Base-by-base conservation (phyloP, 1,140 invertebrate genomes). In the Heliconius nattereri region DNA sequence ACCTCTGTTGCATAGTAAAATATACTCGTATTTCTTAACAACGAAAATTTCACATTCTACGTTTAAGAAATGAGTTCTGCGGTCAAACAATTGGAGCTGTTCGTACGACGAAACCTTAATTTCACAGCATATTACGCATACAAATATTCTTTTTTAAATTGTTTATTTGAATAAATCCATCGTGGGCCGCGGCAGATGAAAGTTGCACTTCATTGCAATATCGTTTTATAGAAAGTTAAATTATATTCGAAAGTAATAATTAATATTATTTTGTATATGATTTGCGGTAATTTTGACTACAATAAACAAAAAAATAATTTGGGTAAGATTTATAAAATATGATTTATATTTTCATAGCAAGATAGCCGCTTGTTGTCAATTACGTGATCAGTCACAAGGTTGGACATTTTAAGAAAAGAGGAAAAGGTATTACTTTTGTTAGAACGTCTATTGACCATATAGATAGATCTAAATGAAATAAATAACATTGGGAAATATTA, bases 1-100 rank as follows among this genome's bases (percentile, higher is more conserved):
- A 83, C 78, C 49, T 82, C 77, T 54, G 80, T 86, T 86, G 83
- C 86, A 84, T 84, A 82, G 82, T 40, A 71, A 77, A 82, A 77
- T 85, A 78, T 82, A 20, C 2, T n/a, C n/a, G 7, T 35, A 35
- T 72, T 78, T 73, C 71, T 77, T 81, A 84, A 85, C 87, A 87
- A 90, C 88, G 85, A 86, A 89, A 90, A 90, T 91, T 92, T 90
- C 88, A 91, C 86, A 89, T 86, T 89, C 76, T 82, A 83, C 84
- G 83, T 85, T 86, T 82, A 87, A 81, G 80, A 88, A 94, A 92
- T 92, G 88, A 94, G 89, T 91, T 92, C 89, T 92, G 91, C 89
- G 90, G 91, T 92, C 86, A 89, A 91, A 91, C 87, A 94, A 94
- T 91, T 83, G 87, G 87, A 81, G 86, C 79, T 75, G 35, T 78